Evolutionary conservation across 2,888 invertebrate genomes (phyloP), one percentile per base, ranked within the genome.

Genomic region (Escarpia spicata): DNA sequence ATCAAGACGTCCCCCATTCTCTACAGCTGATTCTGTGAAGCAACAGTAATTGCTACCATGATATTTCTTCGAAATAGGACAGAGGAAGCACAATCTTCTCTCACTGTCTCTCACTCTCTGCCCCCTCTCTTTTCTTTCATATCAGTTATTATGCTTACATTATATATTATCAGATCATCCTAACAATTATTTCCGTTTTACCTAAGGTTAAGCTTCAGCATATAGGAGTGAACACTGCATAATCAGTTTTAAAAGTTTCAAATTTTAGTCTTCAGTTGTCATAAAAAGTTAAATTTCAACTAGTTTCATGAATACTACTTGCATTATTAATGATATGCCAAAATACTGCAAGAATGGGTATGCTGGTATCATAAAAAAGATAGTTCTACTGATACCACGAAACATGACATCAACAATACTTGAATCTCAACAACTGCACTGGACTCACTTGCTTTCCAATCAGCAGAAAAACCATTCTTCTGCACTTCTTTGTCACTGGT

Each of bases 401-500:
- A 52, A 92, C 99, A 99, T 91, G 58, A 90, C 52, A 92, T 44
- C 45, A 44, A 45, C 37, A 4, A 92, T 60, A 43, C 3, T 89
- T 92, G 15, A 45, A 91, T 31, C 10, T 91, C 43, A 92, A 93
- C 75, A 92, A 89, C 93, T 43, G 92, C 90, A 90, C 31, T 37
- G 3, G 2, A 93, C 95, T 94, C 92, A 95, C 95, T 93, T 92
- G 95, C 95, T 92, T 95, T 94, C 95, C 96, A 97, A 9, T 93
- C 94, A 9, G 96, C 94, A 9, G 52, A 97, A 97, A 99, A 99
- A 94, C 99, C 99, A 97, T 98, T 98, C 93, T 98, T 97, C 97
- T 99, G 99, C 44, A 98, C 98, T 26, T 98, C 98, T 90, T 98
- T 98, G 96, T 99, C 99, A 2, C 99, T 98, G 95, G 98, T 98